These are phyloP conservation scores for Autographa pulchrina DNA, from an alignment of 2,888 invertebrate genomes.

Conservation along the genomic window DNA sequence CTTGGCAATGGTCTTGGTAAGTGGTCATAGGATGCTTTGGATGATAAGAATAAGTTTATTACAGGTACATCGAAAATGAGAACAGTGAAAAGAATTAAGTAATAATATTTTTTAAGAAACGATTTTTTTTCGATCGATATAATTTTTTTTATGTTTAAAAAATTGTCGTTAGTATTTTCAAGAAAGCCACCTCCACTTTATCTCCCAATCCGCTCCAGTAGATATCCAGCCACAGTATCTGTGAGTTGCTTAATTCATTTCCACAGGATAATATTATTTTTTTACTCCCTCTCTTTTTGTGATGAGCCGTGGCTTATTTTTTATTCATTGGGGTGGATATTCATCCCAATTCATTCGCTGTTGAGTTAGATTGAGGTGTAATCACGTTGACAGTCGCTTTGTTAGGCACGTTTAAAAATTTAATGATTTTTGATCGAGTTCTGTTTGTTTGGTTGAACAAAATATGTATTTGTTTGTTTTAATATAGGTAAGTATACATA, in stretches of 20 bases:
- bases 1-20: too few species aligned
- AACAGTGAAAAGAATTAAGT: too few species aligned
- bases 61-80: too few species aligned
- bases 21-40: too few species aligned
- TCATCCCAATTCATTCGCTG: conserved; percentile 77
- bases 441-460: conserved; percentile 9
- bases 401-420: conserved; percentile 51
- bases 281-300: conserved; percentile 86
- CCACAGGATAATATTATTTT: conserved; percentile 89
- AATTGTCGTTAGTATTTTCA: too few species aligned
- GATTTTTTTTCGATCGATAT: too few species aligned
- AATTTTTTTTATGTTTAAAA: too few species aligned
- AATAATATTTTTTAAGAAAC: too few species aligned
- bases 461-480: conserved; percentile 40
- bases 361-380: conserved; percentile 80
- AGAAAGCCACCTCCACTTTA: conserved; percentile 53
- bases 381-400: conserved; percentile 78
- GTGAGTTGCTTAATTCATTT: conserved; percentile 88
- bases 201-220: conserved; percentile 50
- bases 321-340: conserved; percentile 87
- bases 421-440: conserved; percentile 39
- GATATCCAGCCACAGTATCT: conserved; percentile 79
- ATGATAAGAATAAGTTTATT: too few species aligned
- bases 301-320: conserved; percentile 87
- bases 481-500: not conserved